These are phyloP conservation scores for Brachyistius frenatus DNA, from an alignment of 2,113 vertebrate species.

Conservation along the genomic window DNA sequence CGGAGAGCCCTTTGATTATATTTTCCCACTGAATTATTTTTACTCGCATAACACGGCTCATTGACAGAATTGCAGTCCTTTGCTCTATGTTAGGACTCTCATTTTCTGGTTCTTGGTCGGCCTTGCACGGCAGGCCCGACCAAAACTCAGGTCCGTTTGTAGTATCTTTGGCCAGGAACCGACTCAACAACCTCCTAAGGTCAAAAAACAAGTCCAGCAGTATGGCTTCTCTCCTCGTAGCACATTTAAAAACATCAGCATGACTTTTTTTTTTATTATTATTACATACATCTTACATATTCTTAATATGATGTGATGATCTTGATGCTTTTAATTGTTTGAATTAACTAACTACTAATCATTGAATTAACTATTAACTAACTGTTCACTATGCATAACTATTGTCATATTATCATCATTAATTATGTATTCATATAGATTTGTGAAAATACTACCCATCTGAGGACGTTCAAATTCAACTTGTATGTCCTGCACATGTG, in stretches of 20 bases:
- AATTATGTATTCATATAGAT: too few species aligned
- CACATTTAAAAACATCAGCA: background rate
- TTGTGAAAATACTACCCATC: too few species aligned
- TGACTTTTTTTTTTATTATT: background rate
- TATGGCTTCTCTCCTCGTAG: background rate
- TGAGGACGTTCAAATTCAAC: too few species aligned
- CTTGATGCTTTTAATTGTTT: too few species aligned
- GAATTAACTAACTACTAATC: too few species aligned
- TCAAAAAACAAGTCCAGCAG: conserved; percentile 28
- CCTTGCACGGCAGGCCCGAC: conserved; percentile 12
- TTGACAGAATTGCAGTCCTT: conserved; percentile 71
- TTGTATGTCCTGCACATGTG: too few species aligned
- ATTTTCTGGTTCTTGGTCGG: conserved; percentile 67
- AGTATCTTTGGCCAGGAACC: conserved; percentile 25
- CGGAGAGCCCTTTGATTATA: conserved; percentile 58
- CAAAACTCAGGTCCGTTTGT: conserved; percentile 44
- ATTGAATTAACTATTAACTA: too few species aligned
- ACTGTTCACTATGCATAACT: too few species aligned
- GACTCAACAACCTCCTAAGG: conserved; percentile 11
- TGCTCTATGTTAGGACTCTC: conserved; percentile 66
- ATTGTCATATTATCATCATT: too few species aligned
- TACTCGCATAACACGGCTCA: conserved; percentile 68
- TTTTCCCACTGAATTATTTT: conserved; percentile 74
- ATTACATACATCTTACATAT: too few species aligned
- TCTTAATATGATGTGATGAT: too few species aligned